Evolutionary conservation across 2,113 vertebrate species (phyloP).

Genomic region (Oncorhynchus keta): DNA sequence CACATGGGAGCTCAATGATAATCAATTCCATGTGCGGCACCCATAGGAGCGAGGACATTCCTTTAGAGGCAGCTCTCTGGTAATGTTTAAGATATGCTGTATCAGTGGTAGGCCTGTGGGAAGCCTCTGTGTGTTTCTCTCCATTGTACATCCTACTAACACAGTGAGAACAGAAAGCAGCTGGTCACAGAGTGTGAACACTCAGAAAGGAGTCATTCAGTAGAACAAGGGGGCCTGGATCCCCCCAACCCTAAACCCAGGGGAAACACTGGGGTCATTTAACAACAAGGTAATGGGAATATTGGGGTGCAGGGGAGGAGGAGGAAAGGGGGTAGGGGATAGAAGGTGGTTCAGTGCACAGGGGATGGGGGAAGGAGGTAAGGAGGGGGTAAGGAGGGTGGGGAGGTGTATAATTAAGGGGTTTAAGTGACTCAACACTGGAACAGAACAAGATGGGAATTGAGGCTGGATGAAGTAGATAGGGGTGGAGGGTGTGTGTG

Average conservation of each 20-base stretch:
- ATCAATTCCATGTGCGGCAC: slow-evolving; percentile 51
- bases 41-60: slow-evolving; percentile 53
- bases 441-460: slow-evolving; percentile 60
- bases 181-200: slow-evolving; percentile 60
- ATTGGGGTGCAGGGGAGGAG: slow-evolving; percentile 26
- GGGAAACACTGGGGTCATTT: slow-evolving; percentile 67
- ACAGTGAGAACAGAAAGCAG: slow-evolving; percentile 64
- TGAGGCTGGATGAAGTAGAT: slow-evolving; percentile 33
- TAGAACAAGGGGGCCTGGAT: slow-evolving; percentile 22
- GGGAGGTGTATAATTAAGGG: slow-evolving; percentile 19
- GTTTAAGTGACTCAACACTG: slow-evolving; percentile 39
- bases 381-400: slow-evolving; percentile 4
- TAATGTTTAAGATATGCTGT: slow-evolving; percentile 37
- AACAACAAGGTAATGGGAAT: slow-evolving; percentile 63
- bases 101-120: slow-evolving; percentile 43
- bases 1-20: slow-evolving; percentile 36
- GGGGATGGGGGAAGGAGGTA: slow-evolving; percentile 22
- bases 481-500: slow-evolving; percentile 12
- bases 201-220: slow-evolving; percentile 65
- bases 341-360: slow-evolving; percentile 11
- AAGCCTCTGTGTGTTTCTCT: slow-evolving; percentile 47
- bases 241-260: slow-evolving; percentile 9
- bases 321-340: not conserved
- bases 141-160: slow-evolving; percentile 62
- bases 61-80: slow-evolving; percentile 43